Evolutionary conservation across 1,140 invertebrate species (phyloP).

Genomic region (Scylla paramamosain): DNA sequence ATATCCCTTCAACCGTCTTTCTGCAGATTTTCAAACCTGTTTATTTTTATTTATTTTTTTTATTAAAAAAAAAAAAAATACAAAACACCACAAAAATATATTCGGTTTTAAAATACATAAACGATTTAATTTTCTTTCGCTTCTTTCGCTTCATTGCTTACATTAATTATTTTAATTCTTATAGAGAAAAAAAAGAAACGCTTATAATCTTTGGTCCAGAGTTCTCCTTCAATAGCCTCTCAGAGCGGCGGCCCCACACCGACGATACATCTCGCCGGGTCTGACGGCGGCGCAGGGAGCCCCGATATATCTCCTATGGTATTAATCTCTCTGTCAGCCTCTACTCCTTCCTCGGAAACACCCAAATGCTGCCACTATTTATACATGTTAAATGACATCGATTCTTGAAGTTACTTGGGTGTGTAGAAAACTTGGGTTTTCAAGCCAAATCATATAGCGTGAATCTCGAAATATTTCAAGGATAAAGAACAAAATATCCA

Average conservation of each 20-base stretch:
- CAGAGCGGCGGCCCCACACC: constrained; percentile 36
- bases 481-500: no score
- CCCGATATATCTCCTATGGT: constrained; percentile 65
- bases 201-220: constrained; percentile 59
- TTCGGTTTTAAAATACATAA: no score
- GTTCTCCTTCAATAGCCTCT: constrained; percentile 70
- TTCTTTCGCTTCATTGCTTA: no score
- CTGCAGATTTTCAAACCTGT: background rate
- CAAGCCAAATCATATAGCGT: no score
- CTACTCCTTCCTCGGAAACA: constrained; percentile 41
- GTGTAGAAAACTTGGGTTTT: background rate
- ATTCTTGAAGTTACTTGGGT: background rate
- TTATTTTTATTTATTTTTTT: no score
- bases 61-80: no score
- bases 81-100: no score
- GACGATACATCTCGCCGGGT: constrained; percentile 53
- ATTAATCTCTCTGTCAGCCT: constrained; percentile 72
- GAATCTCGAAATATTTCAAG: no score
- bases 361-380: constrained; percentile 48
- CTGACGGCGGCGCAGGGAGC: constrained; percentile 45
- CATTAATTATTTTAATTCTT: no score
- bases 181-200: constrained; percentile 47
- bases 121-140: no score
- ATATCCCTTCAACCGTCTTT: background rate
- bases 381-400: constrained; percentile 22